These are phyloP conservation scores for Spea hammondii DNA, from an alignment of 2,797 vertebrate species.

Conservation along the genomic window DNA sequence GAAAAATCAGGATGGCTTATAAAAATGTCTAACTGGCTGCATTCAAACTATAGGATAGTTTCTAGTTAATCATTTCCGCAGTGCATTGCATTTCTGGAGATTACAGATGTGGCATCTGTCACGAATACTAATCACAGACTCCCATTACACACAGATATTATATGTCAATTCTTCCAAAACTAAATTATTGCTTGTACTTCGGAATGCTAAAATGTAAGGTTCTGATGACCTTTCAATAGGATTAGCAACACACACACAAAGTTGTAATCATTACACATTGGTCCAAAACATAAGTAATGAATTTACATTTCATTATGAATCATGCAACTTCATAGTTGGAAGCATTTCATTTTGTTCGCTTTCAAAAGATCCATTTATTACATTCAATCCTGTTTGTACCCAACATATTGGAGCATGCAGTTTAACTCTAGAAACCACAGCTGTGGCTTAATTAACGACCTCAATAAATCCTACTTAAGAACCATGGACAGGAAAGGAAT, in stretches of 20 bases:
- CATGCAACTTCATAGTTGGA: slow-evolving; percentile 56
- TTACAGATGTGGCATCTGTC: too few relatives aligned
- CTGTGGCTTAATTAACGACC: slow-evolving; percentile 73
- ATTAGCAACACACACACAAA: slow-evolving; percentile 49
- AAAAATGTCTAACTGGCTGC: too few relatives aligned
- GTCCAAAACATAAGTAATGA: slow-evolving; percentile 50
- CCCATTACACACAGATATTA: too few relatives aligned
- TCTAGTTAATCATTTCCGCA: too few relatives aligned
- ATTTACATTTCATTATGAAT: slow-evolving; percentile 57
- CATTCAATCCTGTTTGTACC: slow-evolving; percentile 65
- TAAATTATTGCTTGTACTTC: neutral
- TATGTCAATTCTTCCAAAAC: neutral
- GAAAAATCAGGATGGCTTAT: too few relatives aligned
- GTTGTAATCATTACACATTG: slow-evolving; percentile 49
- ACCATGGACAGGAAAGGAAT: slow-evolving; percentile 70
- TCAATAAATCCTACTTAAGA: slow-evolving; percentile 77
- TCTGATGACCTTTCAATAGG: slow-evolving; percentile 39
- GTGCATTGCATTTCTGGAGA: too few relatives aligned
- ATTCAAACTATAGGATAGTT: too few relatives aligned
- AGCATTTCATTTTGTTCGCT: slow-evolving; percentile 60
- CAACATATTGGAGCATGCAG: slow-evolving; percentile 63
- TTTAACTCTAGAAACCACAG: slow-evolving; percentile 69
- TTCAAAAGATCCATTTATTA: slow-evolving; percentile 60
- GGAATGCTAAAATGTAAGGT: neutral
- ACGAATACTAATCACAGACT: too few relatives aligned